phyloP scores from a whole-genome alignment of 2,113 vertebrate species.

The Callocephalon fimbriatum region DNA sequence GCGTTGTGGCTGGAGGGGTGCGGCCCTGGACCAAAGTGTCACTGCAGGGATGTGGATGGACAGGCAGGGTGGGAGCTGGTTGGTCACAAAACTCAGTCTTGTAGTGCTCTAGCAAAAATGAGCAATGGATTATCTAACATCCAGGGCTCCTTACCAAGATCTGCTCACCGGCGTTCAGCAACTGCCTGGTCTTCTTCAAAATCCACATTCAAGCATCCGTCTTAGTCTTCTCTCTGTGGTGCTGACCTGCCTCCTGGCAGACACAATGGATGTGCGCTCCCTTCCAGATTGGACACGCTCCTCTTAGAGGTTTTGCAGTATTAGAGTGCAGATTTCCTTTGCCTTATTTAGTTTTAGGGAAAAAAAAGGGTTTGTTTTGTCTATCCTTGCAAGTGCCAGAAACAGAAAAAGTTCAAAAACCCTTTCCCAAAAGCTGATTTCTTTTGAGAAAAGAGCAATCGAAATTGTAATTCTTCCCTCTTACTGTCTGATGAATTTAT shows the following conservation, averaged over 20 bases:
- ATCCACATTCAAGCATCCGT: fast-evolving
- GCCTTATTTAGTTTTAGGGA: constrained; percentile 45
- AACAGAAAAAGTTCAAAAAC: neutral
- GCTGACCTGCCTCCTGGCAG: neutral
- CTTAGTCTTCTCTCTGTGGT: fast-evolving
- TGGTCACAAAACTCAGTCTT: neutral
- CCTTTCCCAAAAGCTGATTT: neutral
- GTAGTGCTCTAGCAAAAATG: neutral
- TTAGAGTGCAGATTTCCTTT: constrained; percentile 33
- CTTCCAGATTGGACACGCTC: neutral
- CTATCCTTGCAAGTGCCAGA: constrained; percentile 26
- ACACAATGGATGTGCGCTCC: neutral
- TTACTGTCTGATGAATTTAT: neutral
- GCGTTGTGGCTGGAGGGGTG: fast-evolving
- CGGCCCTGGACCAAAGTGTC: neutral
- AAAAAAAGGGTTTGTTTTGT: constrained; percentile 1
- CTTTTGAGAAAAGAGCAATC: neutral
- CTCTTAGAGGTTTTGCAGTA: constrained; percentile 2
- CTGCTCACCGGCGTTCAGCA: fast-evolving
- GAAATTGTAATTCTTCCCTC: neutral
- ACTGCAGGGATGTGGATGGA: fast-evolving
- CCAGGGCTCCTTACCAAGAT: neutral
- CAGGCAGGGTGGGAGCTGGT: fast-evolving
- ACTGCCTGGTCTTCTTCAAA: neutral
- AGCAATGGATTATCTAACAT: neutral